phyloP scores from a whole-genome alignment of 2,113 vertebrate species.

The Sturnus vulgaris region DNA sequence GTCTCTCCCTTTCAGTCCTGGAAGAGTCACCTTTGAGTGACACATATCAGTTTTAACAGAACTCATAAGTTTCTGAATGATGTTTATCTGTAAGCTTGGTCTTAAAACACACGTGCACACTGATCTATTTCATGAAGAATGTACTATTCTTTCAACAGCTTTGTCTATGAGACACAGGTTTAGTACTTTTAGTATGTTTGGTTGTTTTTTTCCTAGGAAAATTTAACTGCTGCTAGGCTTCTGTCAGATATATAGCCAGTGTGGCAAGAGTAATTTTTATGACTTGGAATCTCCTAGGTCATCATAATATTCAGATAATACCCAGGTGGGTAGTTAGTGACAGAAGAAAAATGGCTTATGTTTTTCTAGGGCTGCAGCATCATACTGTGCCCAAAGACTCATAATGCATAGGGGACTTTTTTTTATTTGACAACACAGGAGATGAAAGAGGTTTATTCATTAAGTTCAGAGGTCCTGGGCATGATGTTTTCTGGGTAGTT shows the following conservation, averaged over 20 bases:
- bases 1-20: neutral
- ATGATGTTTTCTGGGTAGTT: neutral
- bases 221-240: neutral
- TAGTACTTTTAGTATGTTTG: neutral
- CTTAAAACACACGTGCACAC: fast-evolving
- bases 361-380: neutral
- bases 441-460: neutral
- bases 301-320: neutral
- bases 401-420: neutral
- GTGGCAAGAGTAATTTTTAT: neutral
- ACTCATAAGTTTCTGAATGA: neutral
- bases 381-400: neutral
- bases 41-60: neutral
- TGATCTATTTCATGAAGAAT: neutral
- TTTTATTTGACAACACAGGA: neutral
- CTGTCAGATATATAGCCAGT: neutral
- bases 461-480: neutral
- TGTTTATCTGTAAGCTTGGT: neutral
- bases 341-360: neutral
- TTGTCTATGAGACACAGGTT: neutral
- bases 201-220: neutral
- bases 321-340: neutral
- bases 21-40: neutral
- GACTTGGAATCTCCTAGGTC: neutral
- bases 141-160: neutral